Base-by-base conservation (phyloP, 2,797 vertebrate genomes). In the Diglossa cyanea region DNA sequence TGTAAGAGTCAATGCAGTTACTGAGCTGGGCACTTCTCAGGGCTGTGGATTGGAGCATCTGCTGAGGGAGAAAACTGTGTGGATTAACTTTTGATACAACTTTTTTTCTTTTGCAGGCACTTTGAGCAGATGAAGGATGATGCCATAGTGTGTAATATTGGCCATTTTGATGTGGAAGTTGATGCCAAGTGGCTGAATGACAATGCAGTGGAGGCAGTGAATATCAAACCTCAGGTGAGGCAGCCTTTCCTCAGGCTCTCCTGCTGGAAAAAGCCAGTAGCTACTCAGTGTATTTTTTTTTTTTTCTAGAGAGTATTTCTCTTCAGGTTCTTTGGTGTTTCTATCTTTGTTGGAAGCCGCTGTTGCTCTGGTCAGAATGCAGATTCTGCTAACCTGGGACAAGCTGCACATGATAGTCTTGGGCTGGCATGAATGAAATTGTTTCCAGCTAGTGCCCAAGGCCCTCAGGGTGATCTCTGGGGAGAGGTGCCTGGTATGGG, bases 81-180 rank as follows among this genome's bases (percentile, higher is more conserved):
- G 20, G 12, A 12, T 60, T 75, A 48, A 63, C 28, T 88, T 54
- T 17, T 45, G 13, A 40, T 54, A 14, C 7, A 21, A 35, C 9
- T 66, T 48, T 10, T 33, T 57, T 51, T 68, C 25, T 68, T 90
- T 86, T 67, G 20, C 88, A 99, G 99, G 60, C 99, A 99, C 97
- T 99, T 99, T 91, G 99, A 99, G 94, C 94, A 98, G 86, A 99
- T 99, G 99, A 99, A 99, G 96, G 99, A 99, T 51, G 99, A 99
- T 60, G 86, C 99, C 84, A 99, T 99, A 6, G 98, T 99, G 28
- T 99, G 99, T 91, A 99, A 99, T 96, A 99, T 99, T 13, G 99
- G 99, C 53, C 99, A 99, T 93, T 99, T 99, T 78, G 99, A 99
- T 88, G 98, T 99, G 57, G 99, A 99, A 97, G 99, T 99, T n/a